Conservation (phyloP, 2,797 vertebrate genomes). For the Odontamblyopus lacepedii region DNA sequence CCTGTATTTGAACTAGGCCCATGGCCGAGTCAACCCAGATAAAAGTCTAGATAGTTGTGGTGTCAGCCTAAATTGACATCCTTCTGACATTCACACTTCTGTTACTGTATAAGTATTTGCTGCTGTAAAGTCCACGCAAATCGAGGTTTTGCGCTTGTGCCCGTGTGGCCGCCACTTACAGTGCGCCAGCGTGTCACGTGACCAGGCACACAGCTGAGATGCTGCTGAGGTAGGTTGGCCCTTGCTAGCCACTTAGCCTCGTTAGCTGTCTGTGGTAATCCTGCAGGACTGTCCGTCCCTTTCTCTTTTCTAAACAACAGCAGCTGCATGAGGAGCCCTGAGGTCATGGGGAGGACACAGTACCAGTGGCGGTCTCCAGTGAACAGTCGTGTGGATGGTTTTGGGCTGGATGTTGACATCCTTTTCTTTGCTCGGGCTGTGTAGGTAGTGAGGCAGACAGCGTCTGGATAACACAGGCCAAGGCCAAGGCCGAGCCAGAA, state of each 20-base stretch:
- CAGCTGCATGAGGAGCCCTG: background rate
- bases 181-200: slow-evolving; percentile 63
- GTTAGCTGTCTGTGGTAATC: slow-evolving; percentile 53
- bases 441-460: slow-evolving; percentile 48
- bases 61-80: too few species aligned
- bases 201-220: slow-evolving; percentile 67
- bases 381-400: slow-evolving; percentile 9
- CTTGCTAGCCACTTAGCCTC: slow-evolving; percentile 61
- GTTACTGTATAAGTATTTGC: background rate
- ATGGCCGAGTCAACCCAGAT: background rate
- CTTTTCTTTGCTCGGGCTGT: slow-evolving; percentile 61
- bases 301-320: slow-evolving; percentile 9
- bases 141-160: background rate
- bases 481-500: slow-evolving; percentile 59
- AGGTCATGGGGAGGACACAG: slow-evolving; percentile 52
- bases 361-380: slow-evolving; percentile 21
- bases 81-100: background rate
- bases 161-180: background rate
- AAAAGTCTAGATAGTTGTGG: too few species aligned
- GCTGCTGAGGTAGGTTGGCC: slow-evolving; percentile 57
- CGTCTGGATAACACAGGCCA: slow-evolving; percentile 49
- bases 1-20: too few species aligned
- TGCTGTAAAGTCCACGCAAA: background rate
- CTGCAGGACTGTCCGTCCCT: slow-evolving; percentile 20
- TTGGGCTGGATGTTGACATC: slow-evolving; percentile 58